Base-by-base conservation (phyloP, 2,797 vertebrate genomes). In the Chaetodon trifasciatus region DNA sequence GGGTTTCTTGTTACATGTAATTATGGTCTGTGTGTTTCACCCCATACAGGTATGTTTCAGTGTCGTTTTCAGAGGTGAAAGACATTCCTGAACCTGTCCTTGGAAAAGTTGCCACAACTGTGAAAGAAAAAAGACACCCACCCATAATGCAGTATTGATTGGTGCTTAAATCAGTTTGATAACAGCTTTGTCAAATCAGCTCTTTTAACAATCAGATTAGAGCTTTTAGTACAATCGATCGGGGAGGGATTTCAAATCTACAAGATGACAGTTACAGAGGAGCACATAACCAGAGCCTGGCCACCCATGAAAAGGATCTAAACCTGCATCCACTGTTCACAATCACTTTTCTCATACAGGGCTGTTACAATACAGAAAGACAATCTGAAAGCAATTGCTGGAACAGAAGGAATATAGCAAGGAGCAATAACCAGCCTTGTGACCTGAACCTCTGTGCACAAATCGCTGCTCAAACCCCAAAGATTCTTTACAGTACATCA, bases 111-210 rank as follows among this genome's bases (percentile, higher is more conserved):
- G 83, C 84, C 70, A 84, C 86, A 87, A 87, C 82, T 82, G 79
- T 83, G 82, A 86, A 76, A 81, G 86, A 74, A 83, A 88, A 91
- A 82, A 88, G 85, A 89, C 88, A 90, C 79, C 84, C 86, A 79
- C 90, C 89, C 86, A 88, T 93, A 95, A 94, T 94, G 92, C 86
- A 84, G 75, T 95, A 96, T 96, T 93, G 95, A 95, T 94, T 86
- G 92, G 85, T 91, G 88, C 94, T 95, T 95, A 94, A 96, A 96
- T 94, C 94, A 92, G 95, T 94, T 94, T 95, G 94, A 96, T 96
- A 96, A 95, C 92, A 91, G 95, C 94, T 96, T 95, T 95, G 95
- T 96, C 94, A 95, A 95, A 96, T 96, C 95, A 95, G 95, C 96
- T 95, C 93, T 95, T 96, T 95, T 94, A 93, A 94, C 93, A 96